Percentiles rank a stretch among this genome's conserved stretches.
Evolutionary conservation across 92 coral and sea anemone species (phyloP).

Genomic region (Porites cylindrica): DNA sequence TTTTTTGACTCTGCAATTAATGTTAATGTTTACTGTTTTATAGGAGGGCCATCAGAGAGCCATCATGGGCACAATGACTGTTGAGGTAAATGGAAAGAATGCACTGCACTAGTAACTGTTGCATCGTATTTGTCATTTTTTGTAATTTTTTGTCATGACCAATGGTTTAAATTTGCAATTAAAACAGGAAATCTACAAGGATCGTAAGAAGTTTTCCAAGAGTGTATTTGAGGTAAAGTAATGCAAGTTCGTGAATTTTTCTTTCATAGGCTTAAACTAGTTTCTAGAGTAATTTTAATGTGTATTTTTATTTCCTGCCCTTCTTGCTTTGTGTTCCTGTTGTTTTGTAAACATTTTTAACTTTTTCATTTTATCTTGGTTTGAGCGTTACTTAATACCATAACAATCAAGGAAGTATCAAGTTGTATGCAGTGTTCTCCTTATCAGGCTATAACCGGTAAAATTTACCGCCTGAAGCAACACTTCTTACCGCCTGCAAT

Average conservation of each 20-base stretch:
- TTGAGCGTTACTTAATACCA: no score
- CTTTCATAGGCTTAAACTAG: no score
- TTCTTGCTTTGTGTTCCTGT: no score
- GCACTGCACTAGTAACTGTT: not conserved
- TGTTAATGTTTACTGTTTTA: not conserved
- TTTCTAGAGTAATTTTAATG: no score
- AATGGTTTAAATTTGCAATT: not conserved
- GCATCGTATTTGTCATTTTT: not conserved
- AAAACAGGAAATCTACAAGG: slow-evolving; percentile 96
- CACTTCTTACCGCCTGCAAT: no score
- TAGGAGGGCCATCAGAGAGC: slow-evolving; percentile 99
- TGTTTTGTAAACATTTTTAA: no score
- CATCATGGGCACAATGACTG: slow-evolving; percentile 98
- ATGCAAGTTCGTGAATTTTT: not conserved
- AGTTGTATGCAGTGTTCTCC: no score
- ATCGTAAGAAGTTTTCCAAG: slow-evolving; percentile 97
- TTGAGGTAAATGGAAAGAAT: slow-evolving; percentile 71
- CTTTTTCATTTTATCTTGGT: no score
- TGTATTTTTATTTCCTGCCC: no score
- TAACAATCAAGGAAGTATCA: no score
- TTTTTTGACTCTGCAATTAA: not conserved
- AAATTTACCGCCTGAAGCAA: no score
- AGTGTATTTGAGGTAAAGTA: slow-evolving; percentile 98
- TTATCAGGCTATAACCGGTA: no score
- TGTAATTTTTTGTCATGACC: not conserved